Conservation (phyloP, 2,797 vertebrate species). For the Clarias platycephalus region DNA sequence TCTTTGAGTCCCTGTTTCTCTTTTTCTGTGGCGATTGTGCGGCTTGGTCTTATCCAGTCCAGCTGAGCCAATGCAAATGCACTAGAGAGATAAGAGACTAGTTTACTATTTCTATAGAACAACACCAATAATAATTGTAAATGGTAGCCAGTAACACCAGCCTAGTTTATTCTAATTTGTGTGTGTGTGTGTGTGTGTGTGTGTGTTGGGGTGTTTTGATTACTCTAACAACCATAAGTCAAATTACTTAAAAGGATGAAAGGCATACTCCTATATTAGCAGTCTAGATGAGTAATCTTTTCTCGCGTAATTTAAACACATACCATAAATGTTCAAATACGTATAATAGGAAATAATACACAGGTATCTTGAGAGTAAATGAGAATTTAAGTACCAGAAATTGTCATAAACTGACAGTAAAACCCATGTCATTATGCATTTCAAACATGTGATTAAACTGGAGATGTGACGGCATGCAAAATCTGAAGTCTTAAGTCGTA, state of each 20-base stretch:
- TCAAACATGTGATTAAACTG: slow-evolving; percentile 22
- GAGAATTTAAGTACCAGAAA: slow-evolving; percentile 32
- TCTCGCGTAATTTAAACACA: background rate
- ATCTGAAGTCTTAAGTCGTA: slow-evolving; percentile 22
- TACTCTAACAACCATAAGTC: no score
- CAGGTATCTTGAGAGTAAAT: slow-evolving; percentile 13
- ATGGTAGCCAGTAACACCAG: slow-evolving; percentile 7
- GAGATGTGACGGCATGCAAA: slow-evolving; percentile 15
- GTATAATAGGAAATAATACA: background rate
- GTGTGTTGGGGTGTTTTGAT: background rate
- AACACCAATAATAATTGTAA: slow-evolving; percentile 10
- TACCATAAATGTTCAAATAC: slow-evolving; percentile 3
- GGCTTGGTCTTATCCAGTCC: slow-evolving; percentile 68
- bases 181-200: slow-evolving; percentile 10
- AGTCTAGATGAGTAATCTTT: background rate
- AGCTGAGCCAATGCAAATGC: slow-evolving; percentile 68
- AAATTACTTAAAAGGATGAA: background rate
- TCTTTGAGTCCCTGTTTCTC: slow-evolving; percentile 68
- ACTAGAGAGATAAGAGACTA: slow-evolving; percentile 65
- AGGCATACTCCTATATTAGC: background rate
- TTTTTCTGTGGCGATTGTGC: slow-evolving; percentile 69
- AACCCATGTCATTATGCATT: slow-evolving; percentile 13
- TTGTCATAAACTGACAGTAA: slow-evolving; percentile 20
- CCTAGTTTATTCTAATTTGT: slow-evolving; percentile 12
- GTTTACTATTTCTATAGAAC: slow-evolving; percentile 16